Base-by-base conservation (phyloP, 2,113 vertebrate genomes). In the Dicentrarchus labrax region DNA sequence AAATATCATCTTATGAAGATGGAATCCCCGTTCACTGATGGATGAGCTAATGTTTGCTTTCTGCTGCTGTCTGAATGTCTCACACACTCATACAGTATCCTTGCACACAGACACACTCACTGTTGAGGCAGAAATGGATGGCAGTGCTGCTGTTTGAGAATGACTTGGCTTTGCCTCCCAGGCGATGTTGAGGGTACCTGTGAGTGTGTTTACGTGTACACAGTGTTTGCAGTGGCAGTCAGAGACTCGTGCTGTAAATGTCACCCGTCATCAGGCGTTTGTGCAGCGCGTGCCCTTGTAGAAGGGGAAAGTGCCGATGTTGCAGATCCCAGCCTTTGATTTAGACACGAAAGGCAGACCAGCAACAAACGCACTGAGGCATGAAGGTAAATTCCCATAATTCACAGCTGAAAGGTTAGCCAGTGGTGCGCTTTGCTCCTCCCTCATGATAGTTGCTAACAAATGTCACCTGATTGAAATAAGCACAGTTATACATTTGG, bases 331-430 rank as follows among this genome's bases (percentile, higher is more conserved):
- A 94, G 96, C 95, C 96, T 94, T 97, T 98, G 97, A 99, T 98
- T 98, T 98, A 97, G 97, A 96, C 95, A 96, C 94, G 88, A 94
- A 96, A 96, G 95, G 95, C 94, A 94, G 95, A 92, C 93, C 92
- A 94, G 96, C 95, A 94, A 96, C 95, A 92, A 91, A 96, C 81
- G 95, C 96, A 95, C 89, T 95, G 96, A 96, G 96, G 96, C 97
- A 94, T 98, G 97, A 98, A 97, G 96, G 96, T 97, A 98, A 98
- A 98, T 97, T 97, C 96, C 95, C 96, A 97, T 97, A 98, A 98
- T 97, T 99, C 97, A 97, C 96, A 96, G 95, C 96, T 94, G 93
- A 97, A 97, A 97, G 97, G 97, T 96, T 97, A 97, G 95, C 94
- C 68, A 88, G 94, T 94, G 95, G 95, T 95, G 84, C 89, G 90